Conservation (phyloP, 1,140 invertebrate genomes). For the Drosophila chauvacae region DNA sequence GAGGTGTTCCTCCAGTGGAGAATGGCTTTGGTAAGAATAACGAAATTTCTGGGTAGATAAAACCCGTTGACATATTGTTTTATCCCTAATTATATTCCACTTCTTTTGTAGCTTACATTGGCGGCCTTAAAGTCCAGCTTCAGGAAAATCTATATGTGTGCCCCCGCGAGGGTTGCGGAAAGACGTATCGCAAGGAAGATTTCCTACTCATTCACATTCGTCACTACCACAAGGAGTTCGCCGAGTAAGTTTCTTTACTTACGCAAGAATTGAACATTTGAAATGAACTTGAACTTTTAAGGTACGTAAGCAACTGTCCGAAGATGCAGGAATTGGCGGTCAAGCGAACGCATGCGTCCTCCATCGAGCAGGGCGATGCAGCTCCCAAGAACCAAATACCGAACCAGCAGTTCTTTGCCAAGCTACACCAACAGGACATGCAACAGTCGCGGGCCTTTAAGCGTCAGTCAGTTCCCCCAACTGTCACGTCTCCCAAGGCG, state of each 20-base stretch:
- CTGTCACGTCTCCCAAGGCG: slow-evolving; percentile 36
- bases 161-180: slow-evolving; percentile 92
- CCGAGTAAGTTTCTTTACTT: slow-evolving; percentile 84
- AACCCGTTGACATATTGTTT: not conserved
- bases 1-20: slow-evolving; percentile 31
- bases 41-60: not conserved
- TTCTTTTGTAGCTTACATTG: slow-evolving; percentile 86
- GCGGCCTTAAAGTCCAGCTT: slow-evolving; percentile 88
- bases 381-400: slow-evolving; percentile 85
- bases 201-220: slow-evolving; percentile 96
- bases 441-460: slow-evolving; percentile 66
- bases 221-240: slow-evolving; percentile 93
- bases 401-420: slow-evolving; percentile 83
- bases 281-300: slow-evolving; percentile 17
- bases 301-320: slow-evolving; percentile 90
- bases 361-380: slow-evolving; percentile 85
- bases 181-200: slow-evolving; percentile 95
- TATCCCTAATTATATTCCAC: no score
- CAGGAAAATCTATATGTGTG: slow-evolving; percentile 91
- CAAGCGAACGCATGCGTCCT: slow-evolving; percentile 89
- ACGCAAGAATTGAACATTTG: not conserved
- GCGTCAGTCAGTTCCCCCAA: slow-evolving; percentile 26
- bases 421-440: slow-evolving; percentile 79
- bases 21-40: slow-evolving; percentile 52
- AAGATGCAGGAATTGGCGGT: slow-evolving; percentile 94